These are phyloP conservation scores for Poecilus cupreus DNA, from an alignment of 2,888 invertebrate species.

Conservation along the genomic window DNA sequence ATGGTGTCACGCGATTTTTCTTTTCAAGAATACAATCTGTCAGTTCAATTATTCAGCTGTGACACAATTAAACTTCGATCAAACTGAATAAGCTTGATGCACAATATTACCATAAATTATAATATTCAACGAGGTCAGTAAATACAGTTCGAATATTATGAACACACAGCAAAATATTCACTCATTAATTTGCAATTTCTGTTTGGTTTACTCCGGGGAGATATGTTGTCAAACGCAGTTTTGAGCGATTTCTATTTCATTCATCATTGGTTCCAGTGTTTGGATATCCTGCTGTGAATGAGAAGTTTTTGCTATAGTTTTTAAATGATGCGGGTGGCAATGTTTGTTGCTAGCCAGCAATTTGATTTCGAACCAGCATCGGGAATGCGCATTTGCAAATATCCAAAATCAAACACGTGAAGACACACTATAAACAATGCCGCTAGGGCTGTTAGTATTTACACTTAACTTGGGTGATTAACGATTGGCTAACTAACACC, in stretches of 20 bases:
- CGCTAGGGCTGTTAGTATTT: no score
- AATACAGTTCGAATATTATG: slow-evolving; percentile 2
- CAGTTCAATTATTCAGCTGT: background rate
- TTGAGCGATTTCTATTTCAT: slow-evolving; percentile 1
- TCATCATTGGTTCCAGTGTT: background rate
- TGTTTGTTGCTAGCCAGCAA: background rate
- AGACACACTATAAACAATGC: no score
- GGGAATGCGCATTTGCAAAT: no score
- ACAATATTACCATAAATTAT: slow-evolving; percentile 33
- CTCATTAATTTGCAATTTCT: slow-evolving; percentile 24
- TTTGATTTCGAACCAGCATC: no score
- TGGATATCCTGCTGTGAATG: background rate
- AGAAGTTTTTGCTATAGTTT: background rate
- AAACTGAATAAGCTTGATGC: background rate
- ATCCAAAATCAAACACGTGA: no score
- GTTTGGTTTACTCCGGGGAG: background rate
- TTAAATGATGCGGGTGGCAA: background rate
- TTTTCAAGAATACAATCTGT: no score
- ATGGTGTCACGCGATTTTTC: no score
- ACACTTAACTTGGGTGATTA: no score
- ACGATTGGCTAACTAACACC: no score
- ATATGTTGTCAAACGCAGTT: background rate
- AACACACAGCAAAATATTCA: slow-evolving; percentile 22
- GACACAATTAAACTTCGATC: background rate
- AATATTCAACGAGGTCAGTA: background rate